Evolutionary conservation across 2,888 invertebrate species (phyloP).

Genomic region (Griposia aprilina): DNA sequence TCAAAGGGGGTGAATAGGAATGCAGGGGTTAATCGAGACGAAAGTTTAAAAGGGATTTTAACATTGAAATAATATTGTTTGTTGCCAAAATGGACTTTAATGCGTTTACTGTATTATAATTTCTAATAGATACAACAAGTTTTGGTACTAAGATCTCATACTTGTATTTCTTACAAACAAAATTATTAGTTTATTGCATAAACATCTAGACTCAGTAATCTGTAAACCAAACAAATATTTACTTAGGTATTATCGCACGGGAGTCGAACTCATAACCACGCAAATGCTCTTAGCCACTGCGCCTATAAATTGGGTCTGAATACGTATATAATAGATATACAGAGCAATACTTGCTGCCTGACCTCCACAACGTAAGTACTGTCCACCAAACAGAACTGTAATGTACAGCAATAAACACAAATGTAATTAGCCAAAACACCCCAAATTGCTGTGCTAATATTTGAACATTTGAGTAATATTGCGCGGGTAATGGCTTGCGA

Average conservation of each 20-base stretch:
- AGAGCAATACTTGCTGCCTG: neutral
- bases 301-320: neutral
- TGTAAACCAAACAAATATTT: neutral
- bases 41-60: no score
- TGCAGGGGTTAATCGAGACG: no score
- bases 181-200: neutral
- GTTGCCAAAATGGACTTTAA: no score
- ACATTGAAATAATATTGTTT: no score
- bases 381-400: slow-evolving; percentile 8
- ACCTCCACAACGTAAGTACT: slow-evolving; percentile 23
- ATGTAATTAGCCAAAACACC: slow-evolving; percentile 49
- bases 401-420: slow-evolving; percentile 28
- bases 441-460: slow-evolving; percentile 56
- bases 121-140: no score
- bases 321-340: neutral
- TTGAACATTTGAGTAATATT: slow-evolving; percentile 43
- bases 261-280: neutral
- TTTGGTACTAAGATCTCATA: no score
- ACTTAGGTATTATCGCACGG: neutral
- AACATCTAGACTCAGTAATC: neutral
- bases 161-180: neutral
- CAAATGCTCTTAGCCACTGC: neutral
- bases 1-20: no score
- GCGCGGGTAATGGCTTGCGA: neutral
- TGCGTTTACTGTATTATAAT: no score